phyloP scores from a whole-genome alignment of 2,888 invertebrate genomes.

The Zaprionus bogoriensis region DNA sequence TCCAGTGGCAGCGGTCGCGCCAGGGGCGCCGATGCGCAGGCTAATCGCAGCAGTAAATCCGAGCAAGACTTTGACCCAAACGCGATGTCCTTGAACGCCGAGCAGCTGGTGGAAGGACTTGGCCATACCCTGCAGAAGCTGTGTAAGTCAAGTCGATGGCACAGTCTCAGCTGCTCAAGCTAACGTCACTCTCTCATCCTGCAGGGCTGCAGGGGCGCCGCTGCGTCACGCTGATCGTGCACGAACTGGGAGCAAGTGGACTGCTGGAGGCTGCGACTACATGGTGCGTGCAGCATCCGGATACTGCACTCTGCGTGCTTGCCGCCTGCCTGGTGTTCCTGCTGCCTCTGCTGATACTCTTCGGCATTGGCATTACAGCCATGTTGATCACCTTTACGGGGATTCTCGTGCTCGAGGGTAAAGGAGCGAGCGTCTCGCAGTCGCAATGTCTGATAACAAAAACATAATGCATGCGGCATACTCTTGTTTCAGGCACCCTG shows the following conservation, averaged over 20 bases:
- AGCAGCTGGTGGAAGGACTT: slow-evolving; percentile 32
- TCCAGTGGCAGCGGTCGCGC: slow-evolving; percentile 2
- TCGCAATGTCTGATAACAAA: too few species aligned
- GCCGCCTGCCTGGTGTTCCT: slow-evolving; percentile 61
- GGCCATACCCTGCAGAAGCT: slow-evolving; percentile 31
- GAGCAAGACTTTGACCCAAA: not conserved
- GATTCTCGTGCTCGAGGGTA: slow-evolving; percentile 82
- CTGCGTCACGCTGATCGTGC: slow-evolving; percentile 44
- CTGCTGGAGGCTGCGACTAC: slow-evolving; percentile 49
- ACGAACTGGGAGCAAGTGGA: slow-evolving; percentile 69
- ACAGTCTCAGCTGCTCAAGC: not conserved
- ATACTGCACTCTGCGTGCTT: slow-evolving; percentile 61
- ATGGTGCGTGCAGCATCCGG: slow-evolving; percentile 74
- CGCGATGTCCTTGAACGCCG: slow-evolving; percentile 8
- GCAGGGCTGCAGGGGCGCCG: slow-evolving; percentile 61
- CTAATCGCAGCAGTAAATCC: not conserved
- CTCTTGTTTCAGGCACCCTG: slow-evolving; percentile 72
- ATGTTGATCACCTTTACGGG: slow-evolving; percentile 81
- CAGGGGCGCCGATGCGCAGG: not conserved
- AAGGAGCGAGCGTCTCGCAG: too few species aligned
- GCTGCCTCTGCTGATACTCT: slow-evolving; percentile 78
- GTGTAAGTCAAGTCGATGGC: slow-evolving; percentile 26
- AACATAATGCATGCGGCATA: too few species aligned
- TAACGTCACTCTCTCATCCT: not conserved
- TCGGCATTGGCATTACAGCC: slow-evolving; percentile 79